These are phyloP conservation scores for Lepas anatifera DNA, from an alignment of 2,888 invertebrate species.

Conservation along the genomic window DNA sequence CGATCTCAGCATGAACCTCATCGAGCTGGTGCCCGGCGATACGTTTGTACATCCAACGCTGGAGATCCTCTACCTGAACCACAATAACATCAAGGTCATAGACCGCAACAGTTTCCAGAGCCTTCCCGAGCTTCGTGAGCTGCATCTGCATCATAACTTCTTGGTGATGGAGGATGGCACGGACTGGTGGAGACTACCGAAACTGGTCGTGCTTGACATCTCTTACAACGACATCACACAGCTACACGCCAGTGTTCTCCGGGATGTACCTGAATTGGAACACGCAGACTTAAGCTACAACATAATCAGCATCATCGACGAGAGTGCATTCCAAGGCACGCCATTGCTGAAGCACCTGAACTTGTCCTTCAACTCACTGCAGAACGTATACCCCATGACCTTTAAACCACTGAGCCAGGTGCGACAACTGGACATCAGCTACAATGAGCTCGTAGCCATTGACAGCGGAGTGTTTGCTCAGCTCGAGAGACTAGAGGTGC, in stretches of 20 bases:
- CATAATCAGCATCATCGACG: slow-evolving; percentile 53
- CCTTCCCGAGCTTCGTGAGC: slow-evolving; percentile 56
- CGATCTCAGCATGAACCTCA: slow-evolving; percentile 25
- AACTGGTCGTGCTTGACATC: slow-evolving; percentile 22
- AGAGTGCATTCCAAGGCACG: slow-evolving; percentile 55
- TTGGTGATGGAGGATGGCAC: slow-evolving; percentile 17
- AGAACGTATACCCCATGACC: slow-evolving; percentile 45
- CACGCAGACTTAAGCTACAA: slow-evolving; percentile 56
- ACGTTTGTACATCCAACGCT: slow-evolving; percentile 21
- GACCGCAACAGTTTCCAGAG: slow-evolving; percentile 32
- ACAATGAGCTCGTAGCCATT: slow-evolving; percentile 51
- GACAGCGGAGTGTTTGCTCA: slow-evolving; percentile 41
- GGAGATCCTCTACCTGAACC: slow-evolving; percentile 23
- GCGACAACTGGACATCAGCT: slow-evolving; percentile 59
- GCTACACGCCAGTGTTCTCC: slow-evolving; percentile 25
- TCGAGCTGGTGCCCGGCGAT: slow-evolving; percentile 19
- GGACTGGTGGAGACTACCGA: slow-evolving; percentile 23
- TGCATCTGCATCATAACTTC: slow-evolving; percentile 39
- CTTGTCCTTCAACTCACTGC: slow-evolving; percentile 58
- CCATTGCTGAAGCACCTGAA: slow-evolving; percentile 57
- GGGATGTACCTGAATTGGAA: slow-evolving; percentile 24
- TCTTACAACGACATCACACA: slow-evolving; percentile 27
- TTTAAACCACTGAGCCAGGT: slow-evolving; percentile 50
- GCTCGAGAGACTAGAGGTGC: slow-evolving; percentile 48
- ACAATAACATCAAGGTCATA: slow-evolving; percentile 24